Evolutionary conservation across 30 jellyfish, hydroid and myxozoan species (phyloP).

Genomic region (Clytia hemisphaerica): DNA sequence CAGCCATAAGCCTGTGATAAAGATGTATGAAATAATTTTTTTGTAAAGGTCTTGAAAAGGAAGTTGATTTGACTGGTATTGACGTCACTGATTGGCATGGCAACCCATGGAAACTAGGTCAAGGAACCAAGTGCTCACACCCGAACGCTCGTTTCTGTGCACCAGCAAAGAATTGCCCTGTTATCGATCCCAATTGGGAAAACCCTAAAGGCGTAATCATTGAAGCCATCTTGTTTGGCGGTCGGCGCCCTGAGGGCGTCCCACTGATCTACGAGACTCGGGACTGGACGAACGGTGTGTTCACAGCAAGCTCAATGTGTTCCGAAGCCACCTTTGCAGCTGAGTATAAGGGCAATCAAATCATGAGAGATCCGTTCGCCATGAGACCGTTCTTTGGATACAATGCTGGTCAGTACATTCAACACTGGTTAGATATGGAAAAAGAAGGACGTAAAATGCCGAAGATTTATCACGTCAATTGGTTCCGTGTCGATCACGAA

Average conservation of each 20-base stretch:
- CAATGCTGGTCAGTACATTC: conserved; percentile 95
- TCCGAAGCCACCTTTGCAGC: conserved; percentile 99
- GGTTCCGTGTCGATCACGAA: conserved; percentile 89
- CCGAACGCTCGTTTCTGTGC: conserved; percentile 99
- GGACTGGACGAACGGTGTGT: conserved; percentile 99
- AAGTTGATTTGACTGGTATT: conserved; percentile 57
- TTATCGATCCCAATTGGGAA: conserved; percentile 97
- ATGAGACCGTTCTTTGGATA: conserved; percentile 99
- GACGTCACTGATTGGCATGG: conserved; percentile 92
- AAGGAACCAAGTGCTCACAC: conserved; percentile 87
- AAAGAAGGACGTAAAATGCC: conserved; percentile 83
- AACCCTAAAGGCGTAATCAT: conserved; percentile 95
- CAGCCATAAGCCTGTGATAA: neutral
- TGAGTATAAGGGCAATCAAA: conserved; percentile 67
- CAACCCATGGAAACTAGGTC: conserved; percentile 78
- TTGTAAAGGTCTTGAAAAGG: conserved; percentile 83
- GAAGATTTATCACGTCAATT: conserved; percentile 88
- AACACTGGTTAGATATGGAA: conserved; percentile 95
- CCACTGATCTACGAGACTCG: conserved; percentile 84
- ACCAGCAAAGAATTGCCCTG: conserved; percentile 88
- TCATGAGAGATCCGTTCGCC: conserved; percentile 98
- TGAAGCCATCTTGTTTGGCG: conserved; percentile 92
- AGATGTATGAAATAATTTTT: no score
- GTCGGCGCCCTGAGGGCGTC: conserved; percentile 98
- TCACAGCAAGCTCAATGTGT: conserved; percentile 87